Evolutionary conservation across 1,140 invertebrate species (phyloP).

Genomic region (Nasonia vitripennis): DNA sequence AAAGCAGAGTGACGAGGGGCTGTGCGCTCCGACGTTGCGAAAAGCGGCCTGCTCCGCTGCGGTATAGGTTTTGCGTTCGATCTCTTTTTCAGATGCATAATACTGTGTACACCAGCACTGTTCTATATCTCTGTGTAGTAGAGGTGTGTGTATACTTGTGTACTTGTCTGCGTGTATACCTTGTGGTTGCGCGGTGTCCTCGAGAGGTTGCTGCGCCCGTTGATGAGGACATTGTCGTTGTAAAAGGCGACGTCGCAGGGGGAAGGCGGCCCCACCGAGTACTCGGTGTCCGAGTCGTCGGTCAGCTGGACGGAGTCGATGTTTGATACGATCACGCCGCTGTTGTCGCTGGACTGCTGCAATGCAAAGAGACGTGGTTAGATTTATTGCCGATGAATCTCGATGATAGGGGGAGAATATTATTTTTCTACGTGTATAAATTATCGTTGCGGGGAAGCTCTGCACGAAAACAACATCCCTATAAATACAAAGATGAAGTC

Average conservation of each 20-base stretch:
- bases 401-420: too few species aligned
- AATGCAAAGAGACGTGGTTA: neutral
- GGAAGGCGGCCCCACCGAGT: conserved; percentile 81
- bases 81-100: neutral
- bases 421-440: neutral
- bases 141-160: neutral
- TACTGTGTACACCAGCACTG: too few species aligned
- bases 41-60: neutral
- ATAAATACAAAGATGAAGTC: neutral
- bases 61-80: neutral
- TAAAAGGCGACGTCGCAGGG: conserved; percentile 89
- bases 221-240: conserved; percentile 92
- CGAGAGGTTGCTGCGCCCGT: conserved; percentile 86
- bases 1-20: neutral
- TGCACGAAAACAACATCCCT: neutral
- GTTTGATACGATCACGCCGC: conserved; percentile 30
- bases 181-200: conserved; percentile 80
- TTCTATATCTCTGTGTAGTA: too few species aligned
- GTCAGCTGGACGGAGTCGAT: conserved; percentile 77
- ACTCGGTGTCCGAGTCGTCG: conserved; percentile 79
- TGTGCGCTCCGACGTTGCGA: neutral
- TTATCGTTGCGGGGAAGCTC: neutral
- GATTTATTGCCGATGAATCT: neutral
- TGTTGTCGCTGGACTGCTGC: neutral
- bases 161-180: conserved; percentile 66